Percentiles rank a stretch among this genome's conserved stretches.
These are phyloP conservation scores for Palaemon carinicauda DNA, from an alignment of 1,140 invertebrate genomes.

Conservation along the genomic window DNA sequence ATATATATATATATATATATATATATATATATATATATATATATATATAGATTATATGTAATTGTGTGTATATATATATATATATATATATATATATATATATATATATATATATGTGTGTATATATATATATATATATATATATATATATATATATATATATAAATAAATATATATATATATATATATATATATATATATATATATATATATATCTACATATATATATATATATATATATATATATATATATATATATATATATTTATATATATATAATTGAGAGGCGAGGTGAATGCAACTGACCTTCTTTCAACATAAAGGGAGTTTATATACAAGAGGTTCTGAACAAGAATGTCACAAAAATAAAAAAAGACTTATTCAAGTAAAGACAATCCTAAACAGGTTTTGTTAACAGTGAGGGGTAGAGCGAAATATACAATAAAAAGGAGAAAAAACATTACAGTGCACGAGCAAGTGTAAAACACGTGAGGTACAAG, in stretches of 20 bases:
- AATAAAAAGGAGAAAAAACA: too few relatives aligned
- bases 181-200: constrained; percentile 3
- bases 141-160: constrained; percentile 17
- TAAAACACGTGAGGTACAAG: too few relatives aligned
- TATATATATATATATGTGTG: constrained; percentile 10
- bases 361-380: neutral
- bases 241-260: constrained; percentile 28
- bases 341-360: too few relatives aligned
- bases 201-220: constrained; percentile 13
- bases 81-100: constrained; percentile 11
- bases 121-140: constrained; percentile 19
- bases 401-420: neutral
- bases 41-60: too few relatives aligned
- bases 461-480: too few relatives aligned
- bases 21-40: too few relatives aligned
- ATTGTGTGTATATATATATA: constrained; percentile 11
- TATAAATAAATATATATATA: constrained; percentile 4
- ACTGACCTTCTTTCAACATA: too few relatives aligned
- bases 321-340: too few relatives aligned
- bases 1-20: too few relatives aligned
- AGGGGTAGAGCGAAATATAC: too few relatives aligned
- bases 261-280: neutral
- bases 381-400: neutral
- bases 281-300: too few relatives aligned
- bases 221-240: constrained; percentile 19